Conservation (phyloP, 2,888 invertebrate genomes). For the Trypoxylon attenuatum region DNA sequence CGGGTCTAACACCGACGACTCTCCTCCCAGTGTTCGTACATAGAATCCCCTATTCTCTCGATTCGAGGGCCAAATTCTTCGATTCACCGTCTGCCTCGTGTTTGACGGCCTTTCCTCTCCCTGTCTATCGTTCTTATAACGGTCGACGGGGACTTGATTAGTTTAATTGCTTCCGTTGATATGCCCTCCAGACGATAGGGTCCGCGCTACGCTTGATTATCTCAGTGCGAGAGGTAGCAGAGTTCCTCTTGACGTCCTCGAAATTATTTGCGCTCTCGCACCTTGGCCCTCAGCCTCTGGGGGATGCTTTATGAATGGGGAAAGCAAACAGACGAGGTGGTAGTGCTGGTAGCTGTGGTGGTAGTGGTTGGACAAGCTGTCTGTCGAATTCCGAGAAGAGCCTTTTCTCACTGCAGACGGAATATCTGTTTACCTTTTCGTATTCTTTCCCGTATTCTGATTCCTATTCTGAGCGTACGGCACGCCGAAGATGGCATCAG, state of each 20-base stretch:
- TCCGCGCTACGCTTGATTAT: no score
- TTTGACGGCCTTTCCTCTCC: background rate
- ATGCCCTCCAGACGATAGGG: no score
- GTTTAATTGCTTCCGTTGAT: background rate
- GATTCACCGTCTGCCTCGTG: no score
- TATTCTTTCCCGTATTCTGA: background rate
- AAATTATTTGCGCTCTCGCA: background rate
- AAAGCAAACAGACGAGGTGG: background rate
- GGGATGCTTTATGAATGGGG: background rate
- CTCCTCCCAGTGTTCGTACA: no score
- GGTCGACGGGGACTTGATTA: background rate
- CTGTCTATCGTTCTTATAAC: background rate
- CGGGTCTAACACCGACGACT: no score
- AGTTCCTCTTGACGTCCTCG: background rate
- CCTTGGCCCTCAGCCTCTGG: background rate
- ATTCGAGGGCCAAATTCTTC: no score
- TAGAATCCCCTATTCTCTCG: no score
- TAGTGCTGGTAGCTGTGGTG: no score
- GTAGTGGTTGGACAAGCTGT: slow-evolving; percentile 15
- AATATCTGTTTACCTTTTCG: slow-evolving; percentile 23
- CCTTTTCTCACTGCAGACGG: slow-evolving; percentile 10
- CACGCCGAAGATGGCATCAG: slow-evolving; percentile 28
- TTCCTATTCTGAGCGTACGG: slow-evolving; percentile 3
- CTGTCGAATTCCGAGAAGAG: slow-evolving; percentile 7
- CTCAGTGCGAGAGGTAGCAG: background rate